Base-by-base conservation (phyloP, 2,113 vertebrate species). In the Tachycineta bicolor region DNA sequence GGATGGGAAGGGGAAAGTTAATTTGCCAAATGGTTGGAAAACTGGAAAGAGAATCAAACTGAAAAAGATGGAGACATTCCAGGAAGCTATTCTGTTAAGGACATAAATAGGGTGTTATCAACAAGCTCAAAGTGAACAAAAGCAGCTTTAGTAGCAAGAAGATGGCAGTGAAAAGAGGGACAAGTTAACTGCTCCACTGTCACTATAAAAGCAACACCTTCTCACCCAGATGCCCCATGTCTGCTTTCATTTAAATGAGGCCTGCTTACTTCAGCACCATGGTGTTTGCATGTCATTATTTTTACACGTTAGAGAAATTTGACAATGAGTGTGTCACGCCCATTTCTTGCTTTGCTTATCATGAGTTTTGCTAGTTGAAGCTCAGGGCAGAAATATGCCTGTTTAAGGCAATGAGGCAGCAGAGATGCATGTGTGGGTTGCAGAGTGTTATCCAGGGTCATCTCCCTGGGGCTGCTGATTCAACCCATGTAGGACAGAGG, bases 21-120 rank as follows among this genome's bases (percentile, higher is more conserved):
- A 49, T 15, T 60, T 65, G 59, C 46, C 69, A 89, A 65, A 63
- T 63, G 29, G 34, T 50, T 80, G 87, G 37, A 87, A 91, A 91
- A 80, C 20, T 69, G 33, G 19, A 77, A 87, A 83, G 44, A 52
- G 31, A 49, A 55, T 29, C 17, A 83, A 78, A 44, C 34, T 67
- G 64, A 62, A 85, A 49, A 81, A 83, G 64, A 23, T 41, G 44
- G 67, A 55, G 41, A 65, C 0, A 4, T 76, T 94, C 29, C 67
- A 92, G 89, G 46, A 18, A 75, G 4, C 23, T 62, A 0, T 74
- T 86, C 31, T 77, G 21, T 53, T 76, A 89, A 49, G 33, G 41
- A 56, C 16, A 33, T 65, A 89, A 81, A 85, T 20, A 83, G 23
- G 13, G 21, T 47, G 33, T 53, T 80, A 67, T 28, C 64, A 73